phyloP scores from a whole-genome alignment of 2,888 invertebrate genomes.

The Salticus scenicus region DNA sequence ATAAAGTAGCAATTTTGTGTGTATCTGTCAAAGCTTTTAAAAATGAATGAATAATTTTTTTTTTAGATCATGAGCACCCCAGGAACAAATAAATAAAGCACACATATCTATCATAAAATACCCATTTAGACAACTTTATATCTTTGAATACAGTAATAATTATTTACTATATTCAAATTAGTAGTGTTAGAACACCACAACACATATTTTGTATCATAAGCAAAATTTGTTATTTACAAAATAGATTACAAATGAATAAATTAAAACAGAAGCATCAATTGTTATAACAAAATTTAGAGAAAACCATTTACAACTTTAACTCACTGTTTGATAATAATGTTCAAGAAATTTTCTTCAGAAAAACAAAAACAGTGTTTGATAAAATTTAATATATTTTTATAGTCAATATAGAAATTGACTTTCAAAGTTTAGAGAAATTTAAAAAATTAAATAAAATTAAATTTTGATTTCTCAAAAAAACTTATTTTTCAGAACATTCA shows the following conservation, averaged over 20 bases:
- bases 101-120: not conserved
- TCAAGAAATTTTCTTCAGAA: not conserved
- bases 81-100: conserved; percentile 2
- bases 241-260: not conserved
- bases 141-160: not conserved
- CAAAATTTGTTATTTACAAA: conserved; percentile 7
- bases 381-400: not conserved
- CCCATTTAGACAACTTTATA: not conserved
- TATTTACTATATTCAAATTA: no score
- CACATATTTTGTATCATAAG: not conserved
- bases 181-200: not conserved
- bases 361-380: no score
- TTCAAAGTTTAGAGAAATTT: not conserved
- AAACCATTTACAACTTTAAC: not conserved
- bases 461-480: not conserved
- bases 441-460: no score
- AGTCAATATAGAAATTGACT: not conserved
- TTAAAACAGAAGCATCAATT: not conserved
- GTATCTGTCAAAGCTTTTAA: not conserved
- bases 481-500: not conserved
- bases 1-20: not conserved
- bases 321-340: not conserved
- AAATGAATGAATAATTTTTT: not conserved
- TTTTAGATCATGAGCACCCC: not conserved
- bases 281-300: not conserved